Evolutionary conservation across 2,888 invertebrate genomes (phyloP).

Genomic region (Fragum sueziense): DNA sequence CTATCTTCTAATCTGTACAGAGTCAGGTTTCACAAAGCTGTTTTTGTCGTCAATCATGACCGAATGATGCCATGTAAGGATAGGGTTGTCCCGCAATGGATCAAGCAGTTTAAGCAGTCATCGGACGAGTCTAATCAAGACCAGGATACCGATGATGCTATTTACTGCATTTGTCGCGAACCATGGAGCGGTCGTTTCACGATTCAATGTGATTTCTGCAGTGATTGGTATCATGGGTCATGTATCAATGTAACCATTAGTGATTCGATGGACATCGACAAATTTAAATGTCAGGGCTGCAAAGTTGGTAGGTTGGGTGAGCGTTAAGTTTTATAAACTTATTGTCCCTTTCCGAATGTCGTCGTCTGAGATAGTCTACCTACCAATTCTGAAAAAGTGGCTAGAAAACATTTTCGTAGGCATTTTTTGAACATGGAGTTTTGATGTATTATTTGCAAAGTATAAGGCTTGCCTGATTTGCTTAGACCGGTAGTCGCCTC

Average conservation of each 20-base stretch:
- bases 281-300: neutral
- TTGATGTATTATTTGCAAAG: too few relatives aligned
- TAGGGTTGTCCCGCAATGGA: neutral
- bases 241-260: neutral
- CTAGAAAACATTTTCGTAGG: too few relatives aligned
- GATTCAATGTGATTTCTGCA: too few relatives aligned
- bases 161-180: neutral
- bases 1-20: constrained; percentile 26
- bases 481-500: too few relatives aligned
- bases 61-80: constrained; percentile 31
- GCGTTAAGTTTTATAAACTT: neutral
- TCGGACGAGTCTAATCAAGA: neutral
- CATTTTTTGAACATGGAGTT: too few relatives aligned
- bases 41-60: constrained; percentile 36
- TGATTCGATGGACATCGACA: neutral
- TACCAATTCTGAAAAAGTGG: too few relatives aligned
- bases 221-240: constrained; percentile 8
- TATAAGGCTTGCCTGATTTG: too few relatives aligned
- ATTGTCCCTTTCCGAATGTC: neutral
- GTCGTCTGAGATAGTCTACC: too few relatives aligned
- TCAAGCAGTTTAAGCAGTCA: neutral
- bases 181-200: neutral
- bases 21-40: constrained; percentile 14
- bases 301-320: neutral
- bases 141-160: neutral